These are phyloP conservation scores for Ivindomyrus marchei DNA, from an alignment of 2,113 vertebrate species.

Conservation along the genomic window DNA sequence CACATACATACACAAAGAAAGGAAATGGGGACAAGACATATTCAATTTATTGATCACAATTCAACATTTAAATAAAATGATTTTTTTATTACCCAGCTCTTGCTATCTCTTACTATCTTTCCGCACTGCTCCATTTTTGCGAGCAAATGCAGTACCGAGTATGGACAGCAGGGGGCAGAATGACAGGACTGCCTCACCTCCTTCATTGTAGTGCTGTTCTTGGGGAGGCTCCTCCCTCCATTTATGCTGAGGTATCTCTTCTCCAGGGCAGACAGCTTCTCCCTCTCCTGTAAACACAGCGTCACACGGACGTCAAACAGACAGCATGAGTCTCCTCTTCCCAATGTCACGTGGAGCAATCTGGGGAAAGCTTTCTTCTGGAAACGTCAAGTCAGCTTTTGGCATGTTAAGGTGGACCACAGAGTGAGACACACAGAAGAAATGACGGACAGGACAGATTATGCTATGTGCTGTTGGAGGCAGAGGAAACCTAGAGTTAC, in stretches of 20 bases:
- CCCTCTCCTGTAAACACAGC: constrained; percentile 73
- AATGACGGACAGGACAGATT: not conserved
- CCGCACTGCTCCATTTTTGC: not conserved
- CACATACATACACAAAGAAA: not conserved
- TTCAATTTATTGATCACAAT: not conserved
- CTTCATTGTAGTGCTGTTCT: constrained; percentile 66
- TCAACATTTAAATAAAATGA: not conserved
- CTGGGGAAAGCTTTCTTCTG: not conserved
- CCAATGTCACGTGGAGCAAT: not conserved
- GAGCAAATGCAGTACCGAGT: not conserved
- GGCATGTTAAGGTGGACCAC: not conserved
- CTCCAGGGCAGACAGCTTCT: constrained; percentile 73
- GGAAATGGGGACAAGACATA: not conserved
- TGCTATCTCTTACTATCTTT: not conserved
- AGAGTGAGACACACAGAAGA: not conserved
- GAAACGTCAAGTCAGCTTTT: not conserved
- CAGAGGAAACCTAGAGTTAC: not conserved
- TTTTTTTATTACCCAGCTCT: not conserved
- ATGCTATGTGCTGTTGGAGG: not conserved
- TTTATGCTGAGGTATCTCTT: constrained; percentile 74
- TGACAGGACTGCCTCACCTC: constrained; percentile 64
- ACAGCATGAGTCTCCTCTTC: not conserved
- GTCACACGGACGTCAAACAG: not conserved
- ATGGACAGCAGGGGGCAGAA: not conserved
- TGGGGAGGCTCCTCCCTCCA: constrained; percentile 76